phyloP scores from a whole-genome alignment of 2,113 vertebrate species.

The Ailurus styani region DNA sequence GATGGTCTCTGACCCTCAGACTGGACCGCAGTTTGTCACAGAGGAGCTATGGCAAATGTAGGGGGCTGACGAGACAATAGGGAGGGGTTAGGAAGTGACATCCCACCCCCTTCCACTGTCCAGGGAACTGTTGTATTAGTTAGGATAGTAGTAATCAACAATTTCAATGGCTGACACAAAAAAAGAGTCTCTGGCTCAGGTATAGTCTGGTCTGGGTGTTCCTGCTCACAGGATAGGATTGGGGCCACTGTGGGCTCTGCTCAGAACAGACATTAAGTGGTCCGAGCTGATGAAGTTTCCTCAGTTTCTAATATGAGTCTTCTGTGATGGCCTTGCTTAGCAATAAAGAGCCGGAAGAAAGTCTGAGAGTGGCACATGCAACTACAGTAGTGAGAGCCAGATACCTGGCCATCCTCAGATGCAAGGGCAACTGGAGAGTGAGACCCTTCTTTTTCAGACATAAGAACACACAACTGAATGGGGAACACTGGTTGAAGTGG shows the following conservation, averaged over 20 bases:
- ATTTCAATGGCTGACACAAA: accelerated
- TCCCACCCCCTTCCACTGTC: accelerated
- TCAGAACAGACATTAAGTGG: background rate
- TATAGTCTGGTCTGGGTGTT: accelerated
- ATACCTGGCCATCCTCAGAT: accelerated
- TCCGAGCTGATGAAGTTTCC: no score
- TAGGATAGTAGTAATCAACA: background rate
- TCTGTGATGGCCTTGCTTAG: background rate
- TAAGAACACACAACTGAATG: accelerated
- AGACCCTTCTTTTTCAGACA: background rate
- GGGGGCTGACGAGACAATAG: background rate
- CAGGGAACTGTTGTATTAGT: no score
- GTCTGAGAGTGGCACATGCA: background rate
- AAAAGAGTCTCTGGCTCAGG: background rate
- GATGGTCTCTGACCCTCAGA: accelerated
- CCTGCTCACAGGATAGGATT: accelerated
- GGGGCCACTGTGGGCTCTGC: accelerated
- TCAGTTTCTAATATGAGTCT: background rate
- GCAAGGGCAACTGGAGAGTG: background rate
- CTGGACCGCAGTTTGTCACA: background rate
- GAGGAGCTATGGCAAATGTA: background rate
- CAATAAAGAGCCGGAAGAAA: background rate
- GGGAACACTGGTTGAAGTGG: accelerated
- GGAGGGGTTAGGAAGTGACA: background rate
- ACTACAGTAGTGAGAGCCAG: background rate